phyloP scores from a whole-genome alignment of 1,140 invertebrate species.

The Daktulosphaira vitifoliae region DNA sequence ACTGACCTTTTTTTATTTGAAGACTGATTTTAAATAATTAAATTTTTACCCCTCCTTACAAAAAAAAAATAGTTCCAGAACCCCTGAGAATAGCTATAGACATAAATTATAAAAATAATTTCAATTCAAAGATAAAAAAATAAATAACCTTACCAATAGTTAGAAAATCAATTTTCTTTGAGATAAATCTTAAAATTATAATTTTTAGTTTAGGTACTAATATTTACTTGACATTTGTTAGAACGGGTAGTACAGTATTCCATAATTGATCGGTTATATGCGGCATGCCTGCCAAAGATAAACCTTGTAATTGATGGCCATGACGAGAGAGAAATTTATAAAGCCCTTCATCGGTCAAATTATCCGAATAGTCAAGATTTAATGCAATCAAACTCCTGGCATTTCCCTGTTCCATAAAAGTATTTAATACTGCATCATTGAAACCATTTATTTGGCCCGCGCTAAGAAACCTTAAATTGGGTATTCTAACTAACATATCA shows the following conservation, averaged over 20 bases:
- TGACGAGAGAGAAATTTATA: slow-evolving; percentile 82
- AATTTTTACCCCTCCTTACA: too few species aligned
- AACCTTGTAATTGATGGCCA: slow-evolving; percentile 76
- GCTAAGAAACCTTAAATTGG: slow-evolving; percentile 77
- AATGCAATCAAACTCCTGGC: slow-evolving; percentile 74
- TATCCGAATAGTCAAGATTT: slow-evolving; percentile 91
- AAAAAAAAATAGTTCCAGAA: too few species aligned
- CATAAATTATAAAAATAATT: too few species aligned
- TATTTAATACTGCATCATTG: slow-evolving; percentile 84
- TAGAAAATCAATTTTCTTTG: too few species aligned
- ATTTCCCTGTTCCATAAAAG: slow-evolving; percentile 82
- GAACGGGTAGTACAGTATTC: slow-evolving; percentile 79
- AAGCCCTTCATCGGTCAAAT: slow-evolving; percentile 83
- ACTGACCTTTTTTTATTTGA: too few species aligned
- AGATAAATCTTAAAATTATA: too few species aligned
- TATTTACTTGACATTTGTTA: slow-evolving; percentile 83
- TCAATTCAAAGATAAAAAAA: too few species aligned
- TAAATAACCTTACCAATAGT: too few species aligned
- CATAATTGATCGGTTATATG: slow-evolving; percentile 96
- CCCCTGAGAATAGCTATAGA: too few species aligned
- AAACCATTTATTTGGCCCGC: slow-evolving; percentile 96
- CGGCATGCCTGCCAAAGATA: slow-evolving; percentile 88
- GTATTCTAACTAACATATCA: slow-evolving; percentile 82
- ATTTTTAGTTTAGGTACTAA: too few species aligned
- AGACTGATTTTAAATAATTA: too few species aligned